Evolutionary conservation across 2,797 vertebrate species (phyloP), one percentile per base, ranked within the genome.

Genomic region (Sebastes melanostomus): DNA sequence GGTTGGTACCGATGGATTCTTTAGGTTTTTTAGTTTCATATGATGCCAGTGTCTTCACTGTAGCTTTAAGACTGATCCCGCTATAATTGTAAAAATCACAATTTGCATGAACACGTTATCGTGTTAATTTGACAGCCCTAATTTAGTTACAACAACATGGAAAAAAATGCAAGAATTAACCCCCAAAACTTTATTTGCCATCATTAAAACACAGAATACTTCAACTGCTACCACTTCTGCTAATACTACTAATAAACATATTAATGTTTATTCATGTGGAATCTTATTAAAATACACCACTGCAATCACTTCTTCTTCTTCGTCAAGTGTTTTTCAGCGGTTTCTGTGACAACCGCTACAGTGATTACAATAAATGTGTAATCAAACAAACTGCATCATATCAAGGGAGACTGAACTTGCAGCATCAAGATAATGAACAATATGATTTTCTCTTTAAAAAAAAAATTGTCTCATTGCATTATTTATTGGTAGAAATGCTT

Each of bases 231-330:
- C 13, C 5, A 52, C 29, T 52, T 68, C 38, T 24, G 24, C 32
- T 18, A 22, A 3, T 7, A 7, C 54, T 60, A 27, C 50, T 32
- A 63, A 59, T 32, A 18, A 68, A 61, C 13, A 46, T 6, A 24
- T 24, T 58, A 2, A 75, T 78, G 36, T 79, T 73, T 66, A 72
- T 78, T 86, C 46, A 61, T 67, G 55, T 46, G 7, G 14, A 62
- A 68, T 16, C 22, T 61, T 16, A 42, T 79, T 62, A 63, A 68
- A 83, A 67, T 63, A 27, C 50, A 55, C 38, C 42, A 11, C 29
- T 46, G 46, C 34, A 70, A 69, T 80, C 46, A 75, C n/a, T 38
- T 71, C 2, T 58, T 71, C 2, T 58, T 36, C 36, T 36, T 36
- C 20, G 24, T 54, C 61, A n/a, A 56, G 29, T 34, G 29, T 36